Conservation (phyloP, 2,113 vertebrate species). For the Pelmatolapia mariae region DNA sequence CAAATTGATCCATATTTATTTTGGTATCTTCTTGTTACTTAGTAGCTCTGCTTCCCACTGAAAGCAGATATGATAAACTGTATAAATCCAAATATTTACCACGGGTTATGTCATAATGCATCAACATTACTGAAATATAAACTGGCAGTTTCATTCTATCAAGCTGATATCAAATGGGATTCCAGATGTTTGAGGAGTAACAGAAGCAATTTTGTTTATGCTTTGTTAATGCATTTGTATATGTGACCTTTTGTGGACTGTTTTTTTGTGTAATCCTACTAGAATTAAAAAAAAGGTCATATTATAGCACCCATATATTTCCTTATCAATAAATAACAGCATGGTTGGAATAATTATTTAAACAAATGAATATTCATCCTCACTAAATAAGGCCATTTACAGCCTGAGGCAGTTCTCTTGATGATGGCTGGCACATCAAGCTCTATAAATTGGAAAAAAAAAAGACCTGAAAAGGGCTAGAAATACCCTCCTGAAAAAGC, state of each 20-base stretch:
- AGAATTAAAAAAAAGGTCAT: neutral
- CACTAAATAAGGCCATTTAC: constrained; percentile 57
- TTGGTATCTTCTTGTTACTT: neutral
- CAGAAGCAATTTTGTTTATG: neutral
- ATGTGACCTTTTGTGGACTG: neutral
- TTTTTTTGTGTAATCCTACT: constrained; percentile 1
- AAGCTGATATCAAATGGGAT: neutral
- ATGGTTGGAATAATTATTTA: constrained; percentile 35
- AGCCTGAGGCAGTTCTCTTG: constrained; percentile 36
- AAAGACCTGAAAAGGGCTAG: constrained; percentile 35
- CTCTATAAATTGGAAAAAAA: constrained; percentile 39
- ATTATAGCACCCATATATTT: constrained; percentile 15
- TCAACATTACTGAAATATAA: neutral
- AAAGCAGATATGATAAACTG: neutral
- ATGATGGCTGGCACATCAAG: constrained; percentile 32
- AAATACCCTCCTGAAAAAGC: constrained; percentile 26
- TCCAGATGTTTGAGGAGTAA: neutral
- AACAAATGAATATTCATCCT: constrained; percentile 60
- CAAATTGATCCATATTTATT: neutral
- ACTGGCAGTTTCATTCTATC: neutral
- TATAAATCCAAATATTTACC: neutral
- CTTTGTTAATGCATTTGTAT: constrained; percentile 1
- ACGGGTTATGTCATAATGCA: neutral
- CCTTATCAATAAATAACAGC: constrained; percentile 59
- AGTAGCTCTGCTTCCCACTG: neutral